Percentiles rank a stretch among this genome's conserved stretches.
phyloP scores from a whole-genome alignment of 1,140 invertebrate genomes.

The Eufriesea mexicana region DNA sequence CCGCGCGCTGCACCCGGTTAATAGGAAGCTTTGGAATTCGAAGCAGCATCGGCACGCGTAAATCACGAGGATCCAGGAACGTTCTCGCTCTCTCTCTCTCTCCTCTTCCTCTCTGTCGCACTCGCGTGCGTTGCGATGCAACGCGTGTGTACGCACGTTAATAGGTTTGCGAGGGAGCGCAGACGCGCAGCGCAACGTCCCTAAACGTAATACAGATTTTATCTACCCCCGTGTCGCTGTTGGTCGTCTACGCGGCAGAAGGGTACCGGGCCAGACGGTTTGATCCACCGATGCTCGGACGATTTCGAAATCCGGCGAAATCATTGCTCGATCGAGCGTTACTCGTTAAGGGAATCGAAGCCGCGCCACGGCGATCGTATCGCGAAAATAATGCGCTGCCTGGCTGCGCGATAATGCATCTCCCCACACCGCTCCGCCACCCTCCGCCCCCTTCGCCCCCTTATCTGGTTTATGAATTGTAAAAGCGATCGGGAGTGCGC shows the following conservation, averaged over 20 bases:
- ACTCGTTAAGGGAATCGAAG: slow-evolving; percentile 55
- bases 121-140: slow-evolving; percentile 11
- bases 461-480: slow-evolving; percentile 30
- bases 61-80: slow-evolving; percentile 52
- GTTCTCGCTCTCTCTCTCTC: neutral
- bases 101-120: neutral
- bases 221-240: slow-evolving; percentile 43
- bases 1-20: slow-evolving; percentile 28
- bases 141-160: slow-evolving; percentile 52
- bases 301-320: slow-evolving; percentile 53
- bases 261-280: slow-evolving; percentile 55
- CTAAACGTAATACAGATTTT: slow-evolving; percentile 67
- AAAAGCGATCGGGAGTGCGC: slow-evolving; percentile 22
- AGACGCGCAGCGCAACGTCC: slow-evolving; percentile 40
- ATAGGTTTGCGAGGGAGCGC: slow-evolving; percentile 53
- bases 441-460: neutral
- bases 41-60: slow-evolving; percentile 44
- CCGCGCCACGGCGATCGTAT: slow-evolving; percentile 28
- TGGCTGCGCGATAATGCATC: slow-evolving; percentile 26
- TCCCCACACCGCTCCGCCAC: neutral
- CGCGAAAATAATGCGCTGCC: slow-evolving; percentile 39
- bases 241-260: neutral
- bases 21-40: slow-evolving; percentile 52
- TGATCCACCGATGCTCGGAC: slow-evolving; percentile 39
- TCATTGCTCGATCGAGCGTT: slow-evolving; percentile 55